Base-by-base conservation (phyloP, 2,797 vertebrate genomes). In the Rhinella marina region DNA sequence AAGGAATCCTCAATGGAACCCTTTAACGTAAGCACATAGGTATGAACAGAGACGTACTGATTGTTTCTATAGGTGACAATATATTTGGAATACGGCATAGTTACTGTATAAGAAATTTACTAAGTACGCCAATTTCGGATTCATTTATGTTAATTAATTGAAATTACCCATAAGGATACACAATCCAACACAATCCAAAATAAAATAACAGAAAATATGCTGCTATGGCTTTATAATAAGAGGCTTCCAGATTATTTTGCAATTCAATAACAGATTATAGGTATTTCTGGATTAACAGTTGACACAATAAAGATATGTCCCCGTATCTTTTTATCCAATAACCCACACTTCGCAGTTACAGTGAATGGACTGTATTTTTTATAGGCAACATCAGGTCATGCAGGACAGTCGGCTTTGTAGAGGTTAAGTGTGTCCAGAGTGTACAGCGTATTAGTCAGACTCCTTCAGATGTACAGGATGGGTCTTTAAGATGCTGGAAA, bases 401-500 rank as follows among this genome's bases (percentile, higher is more conserved):
- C n/a, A 66, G n/a, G 23, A 41, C 29, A 75, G 27, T 27, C 25
- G 27, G 68, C 75, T 66, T 11, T 23, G 19, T 54, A 76, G 48
- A 70, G 73, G 88, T 82, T 82, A 82, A 82, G 27, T 50, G 32
- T 68, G 78, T 41, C 27, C 78, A 75, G 19, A 13, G 59, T 73
- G 66, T 48, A 64, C 68, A 76, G 48, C 61, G 82, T 59, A 77
- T 82, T 64, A 48, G 70, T 68, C 29, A 32, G 17, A 23, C 10
- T 81, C n/a, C 62, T 72, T n/a, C 7, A 85, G 75, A 23, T 50
- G 25, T 27, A 84, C 82, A 80, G 64, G 27, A 68, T 48, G 41
- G 52, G 70, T 52, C 88, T 82, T 89, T 86, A 62, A 89, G 54
- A 29, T 64, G 59, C 59, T 66, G 79, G 56, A 64, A 82, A 56